Evolutionary conservation across 2,888 invertebrate species (phyloP), one percentile per base, ranked within the genome.

Genomic region (Diachrysia chrysitis): DNA sequence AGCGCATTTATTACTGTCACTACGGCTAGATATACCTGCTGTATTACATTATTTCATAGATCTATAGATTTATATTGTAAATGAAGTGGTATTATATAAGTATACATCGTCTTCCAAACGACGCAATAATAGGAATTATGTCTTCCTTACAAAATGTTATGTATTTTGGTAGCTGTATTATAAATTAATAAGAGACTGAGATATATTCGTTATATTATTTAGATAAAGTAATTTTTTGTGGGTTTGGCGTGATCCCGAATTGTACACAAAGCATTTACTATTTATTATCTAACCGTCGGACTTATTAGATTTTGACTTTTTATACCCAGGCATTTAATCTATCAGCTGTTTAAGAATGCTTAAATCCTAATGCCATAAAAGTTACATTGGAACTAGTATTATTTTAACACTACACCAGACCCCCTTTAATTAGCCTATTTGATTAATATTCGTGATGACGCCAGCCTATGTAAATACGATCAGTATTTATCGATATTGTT

Each of bases 161-260:
- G 53, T 73, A 70, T 63, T 69, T 58, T 66, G 67, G 71, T 79
- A 84, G 71, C 73, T 84, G 69, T 76, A 76, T 82, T 77, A 70
- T 75, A 67, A 59, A n/a, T n/a, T n/a, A n/a, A 46, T 78, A 74
- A 81, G 85, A 84, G 85, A 84, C 84, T 85, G 85, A 84, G 58
- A 66, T 75, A 56, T 82, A 73, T 71, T 65, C 63, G 58, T 63
- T 65, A 58, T 66, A 53, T 69, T 76, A 71, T 68, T 67, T 54
- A 66, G 23, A 58, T 56, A 32, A 42, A 60, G 48, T 73, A 51
- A 2, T 14, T 54, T 23, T 54, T 25, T 7, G 23, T 16, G 4
- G 6, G 25, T 4, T 6, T 25, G 23, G 25, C 23, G 23, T 54
- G 54, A 16, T 23, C 12, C 16, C 54, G 14, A 53, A 23, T 53